A percentile compares a stretch with the other conserved stretches of the same genome.
These are phyloP conservation scores for Phoebastria nigripes DNA, from an alignment of 2,797 vertebrate genomes.

Conservation along the genomic window DNA sequence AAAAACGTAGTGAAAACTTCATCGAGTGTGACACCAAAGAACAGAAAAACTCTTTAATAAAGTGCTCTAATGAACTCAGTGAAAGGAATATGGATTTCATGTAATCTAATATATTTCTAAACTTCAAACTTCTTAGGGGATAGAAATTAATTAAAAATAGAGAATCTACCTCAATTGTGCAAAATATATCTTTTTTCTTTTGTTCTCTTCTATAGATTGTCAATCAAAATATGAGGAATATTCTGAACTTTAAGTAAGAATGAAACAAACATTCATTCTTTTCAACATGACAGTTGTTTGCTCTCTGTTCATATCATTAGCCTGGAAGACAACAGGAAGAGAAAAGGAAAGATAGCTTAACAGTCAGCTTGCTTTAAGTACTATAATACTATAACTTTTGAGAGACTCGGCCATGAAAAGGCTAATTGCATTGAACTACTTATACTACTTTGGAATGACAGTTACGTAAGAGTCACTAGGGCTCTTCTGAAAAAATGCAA, in stretches of 20 bases:
- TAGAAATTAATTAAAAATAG: not conserved
- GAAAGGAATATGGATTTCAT: not conserved
- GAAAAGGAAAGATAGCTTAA: not conserved
- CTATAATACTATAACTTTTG: not conserved
- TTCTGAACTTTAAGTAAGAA: not conserved
- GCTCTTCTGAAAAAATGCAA: not conserved
- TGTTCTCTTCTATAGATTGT: not conserved
- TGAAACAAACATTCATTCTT: not conserved
- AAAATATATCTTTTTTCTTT: not conserved
- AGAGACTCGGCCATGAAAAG: not conserved
- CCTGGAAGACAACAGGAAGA: not conserved
- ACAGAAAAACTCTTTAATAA: not conserved
- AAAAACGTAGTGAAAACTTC: not conserved
- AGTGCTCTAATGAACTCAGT: not conserved
- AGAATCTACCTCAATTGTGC: not conserved
- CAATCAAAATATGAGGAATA: not conserved
- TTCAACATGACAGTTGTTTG: accelerated
- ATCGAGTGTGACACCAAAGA: not conserved
- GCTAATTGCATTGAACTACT: not conserved
- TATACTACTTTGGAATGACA: not conserved
- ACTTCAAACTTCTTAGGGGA: not conserved
- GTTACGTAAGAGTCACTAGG: not conserved
- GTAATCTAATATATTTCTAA: not conserved
- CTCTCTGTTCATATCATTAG: not conserved
- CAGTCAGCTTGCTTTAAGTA: not conserved